A percentile compares a stretch with the other conserved stretches of the same genome.
Evolutionary conservation across 2,113 vertebrate genomes (phyloP).

Genomic region (Illadopsis cleaveri): DNA sequence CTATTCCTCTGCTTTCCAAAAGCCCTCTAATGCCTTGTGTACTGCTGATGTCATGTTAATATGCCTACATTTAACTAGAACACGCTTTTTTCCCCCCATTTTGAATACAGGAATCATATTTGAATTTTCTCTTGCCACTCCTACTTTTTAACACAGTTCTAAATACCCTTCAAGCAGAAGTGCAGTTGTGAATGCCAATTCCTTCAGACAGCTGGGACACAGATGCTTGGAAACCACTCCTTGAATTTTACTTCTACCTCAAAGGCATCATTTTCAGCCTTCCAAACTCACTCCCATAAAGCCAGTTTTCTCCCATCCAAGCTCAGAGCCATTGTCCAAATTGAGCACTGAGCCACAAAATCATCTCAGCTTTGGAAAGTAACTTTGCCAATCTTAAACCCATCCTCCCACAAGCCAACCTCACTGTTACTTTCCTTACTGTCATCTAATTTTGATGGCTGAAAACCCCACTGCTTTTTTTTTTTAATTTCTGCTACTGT

Average conservation of each 20-base stretch:
- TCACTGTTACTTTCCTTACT: background rate
- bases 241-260: background rate
- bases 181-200: background rate
- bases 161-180: constrained; percentile 5
- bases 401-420: background rate
- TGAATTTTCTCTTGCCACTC: background rate
- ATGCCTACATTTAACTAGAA: background rate
- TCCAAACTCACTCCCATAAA: background rate
- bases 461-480: background rate
- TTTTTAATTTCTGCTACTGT: background rate
- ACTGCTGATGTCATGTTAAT: background rate
- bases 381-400: background rate
- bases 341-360: background rate
- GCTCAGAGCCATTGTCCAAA: background rate
- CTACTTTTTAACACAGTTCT: background rate
- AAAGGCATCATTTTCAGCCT: background rate
- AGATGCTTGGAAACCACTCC: background rate
- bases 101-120: background rate
- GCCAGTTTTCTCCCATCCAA: background rate
- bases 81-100: background rate
- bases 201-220: background rate
- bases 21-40: background rate
- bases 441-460: background rate
- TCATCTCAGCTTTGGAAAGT: background rate
- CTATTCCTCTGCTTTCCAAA: constrained; percentile 11